phyloP scores from a whole-genome alignment of 2,113 vertebrate species.

The Ardeotis arabs region DNA sequence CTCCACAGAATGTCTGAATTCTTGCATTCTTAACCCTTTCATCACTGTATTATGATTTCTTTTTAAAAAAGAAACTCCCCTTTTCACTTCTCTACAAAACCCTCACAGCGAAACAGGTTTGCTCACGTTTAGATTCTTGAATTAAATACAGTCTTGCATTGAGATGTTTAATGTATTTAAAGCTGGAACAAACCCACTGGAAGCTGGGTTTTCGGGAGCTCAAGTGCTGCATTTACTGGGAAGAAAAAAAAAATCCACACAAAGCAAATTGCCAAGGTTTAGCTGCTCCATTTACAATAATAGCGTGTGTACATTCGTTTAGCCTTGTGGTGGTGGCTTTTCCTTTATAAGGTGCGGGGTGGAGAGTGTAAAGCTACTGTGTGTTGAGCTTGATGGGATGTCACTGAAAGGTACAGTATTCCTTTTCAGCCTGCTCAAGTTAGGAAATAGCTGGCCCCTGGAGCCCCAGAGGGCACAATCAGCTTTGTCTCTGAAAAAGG shows the following conservation, averaged over 20 bases:
- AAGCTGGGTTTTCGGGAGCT: slow-evolving; percentile 42
- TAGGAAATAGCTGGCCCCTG: background rate
- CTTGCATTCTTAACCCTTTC: slow-evolving; percentile 75
- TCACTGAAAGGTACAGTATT: slow-evolving; percentile 65
- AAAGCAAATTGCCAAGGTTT: slow-evolving; percentile 70
- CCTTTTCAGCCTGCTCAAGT: slow-evolving; percentile 55
- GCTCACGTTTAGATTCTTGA: slow-evolving; percentile 73
- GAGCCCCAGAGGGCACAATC: background rate
- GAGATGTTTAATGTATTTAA: slow-evolving; percentile 76
- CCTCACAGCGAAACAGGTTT: slow-evolving; percentile 71
- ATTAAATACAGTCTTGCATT: slow-evolving; percentile 72
- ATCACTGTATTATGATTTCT: slow-evolving; percentile 73
- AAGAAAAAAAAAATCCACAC: slow-evolving; percentile 53
- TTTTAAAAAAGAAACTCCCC: slow-evolving; percentile 49
- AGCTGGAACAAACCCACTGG: slow-evolving; percentile 65
- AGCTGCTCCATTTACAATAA: slow-evolving; percentile 71
- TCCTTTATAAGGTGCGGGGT: slow-evolving; percentile 52
- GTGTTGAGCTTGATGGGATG: slow-evolving; percentile 66
- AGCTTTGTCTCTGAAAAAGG: slow-evolving; percentile 69
- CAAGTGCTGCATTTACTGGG: slow-evolving; percentile 69
- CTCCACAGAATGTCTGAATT: slow-evolving; percentile 76
- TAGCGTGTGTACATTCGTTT: slow-evolving; percentile 68
- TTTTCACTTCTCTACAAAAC: slow-evolving; percentile 56
- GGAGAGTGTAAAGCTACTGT: slow-evolving; percentile 65
- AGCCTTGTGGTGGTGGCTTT: slow-evolving; percentile 72